Evolutionary conservation across 35 echinoderm and acorn worm species (phyloP).

Genomic region (Lytechinus variegatus): DNA sequence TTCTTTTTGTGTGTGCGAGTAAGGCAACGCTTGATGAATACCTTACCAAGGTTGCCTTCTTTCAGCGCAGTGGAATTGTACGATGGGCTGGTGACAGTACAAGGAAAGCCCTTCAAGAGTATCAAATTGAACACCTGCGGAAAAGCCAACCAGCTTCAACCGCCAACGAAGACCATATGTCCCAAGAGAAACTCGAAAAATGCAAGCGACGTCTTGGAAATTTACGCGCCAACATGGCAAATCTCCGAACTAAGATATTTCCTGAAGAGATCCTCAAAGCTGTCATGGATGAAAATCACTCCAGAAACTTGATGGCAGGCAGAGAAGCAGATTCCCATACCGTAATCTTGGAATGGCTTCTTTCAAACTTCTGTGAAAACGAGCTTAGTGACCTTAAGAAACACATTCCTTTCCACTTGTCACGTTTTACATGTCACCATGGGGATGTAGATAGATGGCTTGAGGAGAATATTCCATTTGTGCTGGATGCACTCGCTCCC

Average conservation of each 20-base stretch:
- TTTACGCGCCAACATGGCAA: background rate
- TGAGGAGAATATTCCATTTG: background rate
- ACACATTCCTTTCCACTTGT: background rate
- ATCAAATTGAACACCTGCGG: background rate
- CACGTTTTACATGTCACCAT: slow-evolving; percentile 37
- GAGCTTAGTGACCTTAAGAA: too few species aligned
- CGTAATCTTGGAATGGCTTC: slow-evolving; percentile 45
- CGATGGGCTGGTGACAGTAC: slow-evolving; percentile 65
- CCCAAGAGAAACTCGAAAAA: background rate
- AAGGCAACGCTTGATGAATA: slow-evolving; percentile 94
- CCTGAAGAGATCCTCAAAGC: slow-evolving; percentile 25
- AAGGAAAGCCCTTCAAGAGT: slow-evolving; percentile 31
- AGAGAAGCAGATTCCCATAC: background rate
- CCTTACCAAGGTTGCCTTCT: slow-evolving; percentile 68
- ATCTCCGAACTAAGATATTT: background rate
- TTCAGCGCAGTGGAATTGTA: slow-evolving; percentile 58
- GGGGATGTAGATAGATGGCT: slow-evolving; percentile 31
- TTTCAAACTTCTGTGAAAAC: background rate
- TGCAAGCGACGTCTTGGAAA: background rate
- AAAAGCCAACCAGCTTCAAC: background rate
- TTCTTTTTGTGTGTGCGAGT: slow-evolving; percentile 80
- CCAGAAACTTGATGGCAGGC: slow-evolving; percentile 10
- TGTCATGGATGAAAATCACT: slow-evolving; percentile 47
- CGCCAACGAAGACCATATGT: background rate
- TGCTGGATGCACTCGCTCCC: slow-evolving; percentile 24